A percentile compares a stretch with the other conserved stretches of the same genome.
Evolutionary conservation across 2,797 vertebrate species (phyloP).

Genomic region (Poeciliopsis presidionis): DNA sequence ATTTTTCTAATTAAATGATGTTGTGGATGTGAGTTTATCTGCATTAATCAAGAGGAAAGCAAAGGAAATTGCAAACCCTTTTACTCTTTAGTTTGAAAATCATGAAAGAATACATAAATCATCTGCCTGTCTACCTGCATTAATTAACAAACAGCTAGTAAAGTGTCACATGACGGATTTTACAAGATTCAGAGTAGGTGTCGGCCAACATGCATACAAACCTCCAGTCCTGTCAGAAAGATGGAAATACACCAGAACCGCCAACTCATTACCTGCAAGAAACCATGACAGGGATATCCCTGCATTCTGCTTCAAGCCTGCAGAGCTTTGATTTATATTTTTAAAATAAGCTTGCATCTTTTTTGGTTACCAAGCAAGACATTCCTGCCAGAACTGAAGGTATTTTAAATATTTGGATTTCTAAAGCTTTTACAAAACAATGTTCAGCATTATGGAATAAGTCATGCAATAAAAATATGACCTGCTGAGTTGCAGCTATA

Average conservation of each 20-base stretch:
- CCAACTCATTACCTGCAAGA: conserved; percentile 72
- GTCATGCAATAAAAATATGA: conserved; percentile 21
- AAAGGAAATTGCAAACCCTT: conserved; percentile 15
- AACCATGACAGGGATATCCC: conserved; percentile 66
- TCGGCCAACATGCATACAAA: conserved; percentile 73
- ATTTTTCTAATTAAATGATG: background rate
- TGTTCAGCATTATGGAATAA: conserved; percentile 18
- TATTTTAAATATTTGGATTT: conserved; percentile 21
- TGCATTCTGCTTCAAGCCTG: conserved; percentile 44
- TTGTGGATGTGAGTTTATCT: background rate
- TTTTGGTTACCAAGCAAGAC: conserved; percentile 25
- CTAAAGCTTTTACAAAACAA: conserved; percentile 11
- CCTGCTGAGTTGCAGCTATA: conserved; percentile 29
- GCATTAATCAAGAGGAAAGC: conserved; percentile 7
- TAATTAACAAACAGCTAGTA: conserved; percentile 64
- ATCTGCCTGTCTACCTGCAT: conserved; percentile 34
- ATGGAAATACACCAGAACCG: conserved; percentile 56
- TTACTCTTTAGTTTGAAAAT: conserved; percentile 22
- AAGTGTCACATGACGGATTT: conserved; percentile 70
- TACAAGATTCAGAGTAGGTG: conserved; percentile 72
- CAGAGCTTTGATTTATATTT: conserved; percentile 45
- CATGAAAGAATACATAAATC: conserved; percentile 42
- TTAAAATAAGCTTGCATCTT: conserved; percentile 13
- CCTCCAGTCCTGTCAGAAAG: conserved; percentile 68
- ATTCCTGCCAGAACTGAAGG: conserved; percentile 27